Evolutionary conservation across 2,888 invertebrate genomes (phyloP), one percentile per base, ranked within the genome.

Genomic region (Carterocephalus palaemon): DNA sequence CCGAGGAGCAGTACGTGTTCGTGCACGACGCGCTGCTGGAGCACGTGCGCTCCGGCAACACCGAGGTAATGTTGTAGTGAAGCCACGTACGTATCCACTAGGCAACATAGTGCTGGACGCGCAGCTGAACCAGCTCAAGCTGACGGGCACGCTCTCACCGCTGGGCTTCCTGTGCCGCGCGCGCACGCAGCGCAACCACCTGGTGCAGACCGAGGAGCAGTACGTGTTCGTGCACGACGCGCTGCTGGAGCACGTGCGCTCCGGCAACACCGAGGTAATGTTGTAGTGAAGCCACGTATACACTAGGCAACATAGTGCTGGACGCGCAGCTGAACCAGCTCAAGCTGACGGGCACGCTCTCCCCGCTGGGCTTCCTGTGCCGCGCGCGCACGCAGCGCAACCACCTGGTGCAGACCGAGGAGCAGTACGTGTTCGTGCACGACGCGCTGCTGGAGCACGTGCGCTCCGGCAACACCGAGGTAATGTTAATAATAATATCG

Each of bases 171-270:
- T 99, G 32, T 93, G 95, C 55, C 95, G 98, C 69, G 99, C 99
- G 66, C 91, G 99, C 41, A 93, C 95, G 10, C 99, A 99, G 77
- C 88, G 99, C 41, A 98, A 98, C 81, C 97, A 96, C 78, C 89
- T 99, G 53, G 99, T 99, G 0, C 99, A 99, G 79, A 99, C 99
- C 5, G 97, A 99, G 88, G 98, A 99, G 70, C 99, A 99, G 74
- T 99, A 98, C 81, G 96, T 98, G 56, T 98, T 99, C 85, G 96
- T 98, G 56, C 98, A 99, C 81, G 98, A 98, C 75, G 98, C 98
- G 0, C 76, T 99, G 49, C 88, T 97, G 23, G 98, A 98, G 80
- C 96, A 97, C 53, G 96, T 98, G 22, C 91, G 96, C 43, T 95
- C 94, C 38, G 94, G 94, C 39, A 95, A 94, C 81, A 97, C 95